phyloP scores from a whole-genome alignment of 2,797 vertebrate species.

The Brachyalestes nurse region DNA sequence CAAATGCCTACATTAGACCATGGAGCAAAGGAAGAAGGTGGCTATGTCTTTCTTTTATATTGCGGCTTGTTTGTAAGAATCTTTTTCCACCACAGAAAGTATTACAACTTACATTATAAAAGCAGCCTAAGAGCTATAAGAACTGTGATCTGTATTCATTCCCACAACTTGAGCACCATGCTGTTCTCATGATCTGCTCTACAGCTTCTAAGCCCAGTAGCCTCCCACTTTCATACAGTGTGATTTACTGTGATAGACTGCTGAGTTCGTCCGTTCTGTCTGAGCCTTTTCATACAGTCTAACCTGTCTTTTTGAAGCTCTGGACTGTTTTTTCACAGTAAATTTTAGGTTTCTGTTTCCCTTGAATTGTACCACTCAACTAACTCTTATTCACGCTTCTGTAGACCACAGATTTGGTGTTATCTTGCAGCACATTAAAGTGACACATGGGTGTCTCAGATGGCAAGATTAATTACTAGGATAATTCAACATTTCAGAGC shows the following conservation, averaged over 20 bases:
- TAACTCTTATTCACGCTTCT: neutral
- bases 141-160: neutral
- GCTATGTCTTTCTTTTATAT: no score
- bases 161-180: neutral
- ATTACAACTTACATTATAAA: constrained; percentile 4
- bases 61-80: no score
- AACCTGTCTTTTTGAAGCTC: neutral
- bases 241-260: neutral
- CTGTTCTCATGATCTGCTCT: neutral
- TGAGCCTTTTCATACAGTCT: neutral
- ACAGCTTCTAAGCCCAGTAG: neutral
- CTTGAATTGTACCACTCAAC: neutral
- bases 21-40: no score
- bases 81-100: constrained; percentile 10
- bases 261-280: neutral
- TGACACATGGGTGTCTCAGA: neutral
- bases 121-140: constrained; percentile 7
- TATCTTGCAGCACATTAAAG: neutral
- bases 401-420: neutral
- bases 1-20: no score
- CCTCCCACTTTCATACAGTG: neutral
- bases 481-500: neutral
- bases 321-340: neutral
- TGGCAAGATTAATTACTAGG: neutral
- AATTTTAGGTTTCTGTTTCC: neutral